Percentiles rank a stretch among this genome's conserved stretches.
Evolutionary conservation across 2,113 vertebrate species (phyloP).

Genomic region (Ictalurus punctatus): DNA sequence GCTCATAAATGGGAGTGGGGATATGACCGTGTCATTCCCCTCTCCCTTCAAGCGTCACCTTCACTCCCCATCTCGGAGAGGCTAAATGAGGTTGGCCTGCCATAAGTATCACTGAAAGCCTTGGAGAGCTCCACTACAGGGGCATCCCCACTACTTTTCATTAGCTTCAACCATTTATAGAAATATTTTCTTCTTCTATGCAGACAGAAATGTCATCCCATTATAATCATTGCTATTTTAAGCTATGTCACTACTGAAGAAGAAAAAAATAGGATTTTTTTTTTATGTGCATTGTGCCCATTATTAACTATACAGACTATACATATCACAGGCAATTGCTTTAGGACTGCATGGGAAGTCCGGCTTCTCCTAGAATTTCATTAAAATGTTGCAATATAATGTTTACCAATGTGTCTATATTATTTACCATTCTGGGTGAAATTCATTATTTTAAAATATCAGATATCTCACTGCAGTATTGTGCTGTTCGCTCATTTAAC

Average conservation of each 20-base stretch:
- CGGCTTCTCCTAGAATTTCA: not conserved
- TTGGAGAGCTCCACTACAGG: conserved; percentile 48
- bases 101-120: conserved; percentile 57
- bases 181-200: conserved; percentile 30
- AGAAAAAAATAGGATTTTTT: not conserved
- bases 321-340: not conserved
- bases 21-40: conserved; percentile 63
- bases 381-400: not conserved
- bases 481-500: not conserved
- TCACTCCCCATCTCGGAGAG: conserved; percentile 67
- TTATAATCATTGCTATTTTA: not conserved
- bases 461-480: not conserved
- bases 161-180: conserved; percentile 15
- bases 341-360: not conserved
- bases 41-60: conserved; percentile 66
- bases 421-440: not conserved
- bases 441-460: not conserved
- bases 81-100: conserved; percentile 68
- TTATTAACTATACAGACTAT: not conserved
- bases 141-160: conserved; percentile 65
- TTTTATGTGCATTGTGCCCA: not conserved
- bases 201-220: not conserved
- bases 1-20: conserved; percentile 60
- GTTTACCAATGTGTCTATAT: too few relatives aligned
- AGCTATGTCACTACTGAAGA: not conserved